phyloP scores from a whole-genome alignment of 2,113 vertebrate species.

The Pleuronectes platessa region DNA sequence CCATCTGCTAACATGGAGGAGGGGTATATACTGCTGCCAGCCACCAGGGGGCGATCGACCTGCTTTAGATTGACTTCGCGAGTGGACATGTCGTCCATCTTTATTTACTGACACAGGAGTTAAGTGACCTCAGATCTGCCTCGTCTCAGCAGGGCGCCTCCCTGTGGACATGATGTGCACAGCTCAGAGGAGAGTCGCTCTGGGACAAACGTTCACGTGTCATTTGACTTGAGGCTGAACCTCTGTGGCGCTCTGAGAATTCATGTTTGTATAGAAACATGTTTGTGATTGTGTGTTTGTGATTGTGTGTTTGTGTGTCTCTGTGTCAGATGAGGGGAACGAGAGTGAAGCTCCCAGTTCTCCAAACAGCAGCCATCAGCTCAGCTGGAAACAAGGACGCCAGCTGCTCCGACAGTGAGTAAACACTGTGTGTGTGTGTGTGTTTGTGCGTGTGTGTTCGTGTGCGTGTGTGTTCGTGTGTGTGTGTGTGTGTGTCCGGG shows the following conservation, averaged over 20 bases:
- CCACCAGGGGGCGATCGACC: too few relatives aligned
- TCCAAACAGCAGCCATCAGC: conserved; percentile 89
- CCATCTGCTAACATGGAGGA: too few relatives aligned
- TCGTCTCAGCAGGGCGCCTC: not conserved
- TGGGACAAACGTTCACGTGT: too few relatives aligned
- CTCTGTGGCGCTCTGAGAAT: too few relatives aligned
- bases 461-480: not conserved
- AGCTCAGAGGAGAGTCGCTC: not conserved
- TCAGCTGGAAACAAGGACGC: conserved; percentile 96
- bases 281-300: not conserved
- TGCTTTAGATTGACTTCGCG: too few relatives aligned
- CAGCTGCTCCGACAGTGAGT: conserved; percentile 96
- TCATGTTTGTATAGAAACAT: not conserved
- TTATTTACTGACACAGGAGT: too few relatives aligned
- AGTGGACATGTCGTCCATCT: too few relatives aligned
- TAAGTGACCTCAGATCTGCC: not conserved
- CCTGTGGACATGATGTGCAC: not conserved
- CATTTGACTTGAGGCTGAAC: not conserved
- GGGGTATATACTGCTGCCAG: too few relatives aligned
- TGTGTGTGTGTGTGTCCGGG: not conserved
- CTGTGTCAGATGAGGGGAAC: conserved; percentile 89
- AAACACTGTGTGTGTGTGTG: conserved; percentile 18
- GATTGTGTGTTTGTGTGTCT: not conserved
- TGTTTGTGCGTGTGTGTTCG: not conserved
- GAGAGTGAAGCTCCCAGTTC: conserved; percentile 89